phyloP scores from a whole-genome alignment of 2,888 invertebrate species.

The Xylophagus ater region DNA sequence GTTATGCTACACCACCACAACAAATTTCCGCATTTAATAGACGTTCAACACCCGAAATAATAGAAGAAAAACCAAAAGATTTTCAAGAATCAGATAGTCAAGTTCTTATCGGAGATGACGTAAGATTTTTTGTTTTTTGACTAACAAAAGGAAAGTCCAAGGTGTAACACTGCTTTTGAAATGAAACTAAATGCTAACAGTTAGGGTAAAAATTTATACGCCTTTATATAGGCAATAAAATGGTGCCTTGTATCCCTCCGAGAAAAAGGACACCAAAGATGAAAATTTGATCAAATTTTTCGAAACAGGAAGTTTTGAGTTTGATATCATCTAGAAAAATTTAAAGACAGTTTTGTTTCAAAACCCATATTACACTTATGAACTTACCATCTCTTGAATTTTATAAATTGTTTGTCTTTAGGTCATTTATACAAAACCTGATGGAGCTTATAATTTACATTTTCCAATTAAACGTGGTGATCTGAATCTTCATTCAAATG shows the following conservation, averaged over 20 bases:
- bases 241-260: no score
- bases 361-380: no score
- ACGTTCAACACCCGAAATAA: slow-evolving; percentile 58
- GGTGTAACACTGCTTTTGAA: no score
- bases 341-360: no score
- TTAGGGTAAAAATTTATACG: no score
- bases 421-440: slow-evolving; percentile 38
- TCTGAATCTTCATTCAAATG: slow-evolving; percentile 69
- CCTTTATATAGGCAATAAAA: no score
- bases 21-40: slow-evolving; percentile 83
- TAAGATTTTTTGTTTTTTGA: slow-evolving; percentile 7
- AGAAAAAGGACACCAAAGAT: no score
- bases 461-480: slow-evolving; percentile 84
- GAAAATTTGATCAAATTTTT: background rate
- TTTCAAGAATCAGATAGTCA: slow-evolving; percentile 55
- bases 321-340: background rate
- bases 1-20: slow-evolving; percentile 77
- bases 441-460: slow-evolving; percentile 69
- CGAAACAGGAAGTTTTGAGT: background rate
- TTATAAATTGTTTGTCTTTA: slow-evolving; percentile 5
- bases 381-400: no score
- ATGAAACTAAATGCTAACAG: no score
- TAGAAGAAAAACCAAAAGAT: slow-evolving; percentile 45
- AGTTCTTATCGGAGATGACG: slow-evolving; percentile 66
- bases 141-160: no score